These are phyloP conservation scores for Eutrigla gurnardus DNA, from an alignment of 2,797 vertebrate genomes.

Conservation along the genomic window DNA sequence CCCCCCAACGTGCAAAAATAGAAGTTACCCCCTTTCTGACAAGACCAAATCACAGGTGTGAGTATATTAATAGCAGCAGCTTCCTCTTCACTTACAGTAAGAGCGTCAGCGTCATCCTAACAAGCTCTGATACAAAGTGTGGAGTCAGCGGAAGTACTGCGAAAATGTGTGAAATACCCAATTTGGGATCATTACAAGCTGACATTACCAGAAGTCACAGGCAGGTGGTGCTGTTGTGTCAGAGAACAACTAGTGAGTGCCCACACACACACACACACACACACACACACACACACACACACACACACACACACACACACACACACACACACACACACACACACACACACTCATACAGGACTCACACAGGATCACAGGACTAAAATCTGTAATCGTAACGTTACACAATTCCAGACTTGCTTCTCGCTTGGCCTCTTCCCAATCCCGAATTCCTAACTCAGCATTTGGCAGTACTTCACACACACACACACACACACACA, in stretches of 20 bases:
- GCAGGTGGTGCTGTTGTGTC: constrained; percentile 61
- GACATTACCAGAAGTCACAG: constrained; percentile 22
- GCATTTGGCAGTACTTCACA: constrained; percentile 41
- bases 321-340: background rate
- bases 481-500: constrained; percentile 22
- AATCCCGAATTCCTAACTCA: constrained; percentile 34
- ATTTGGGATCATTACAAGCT: background rate
- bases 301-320: background rate
- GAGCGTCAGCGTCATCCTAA: constrained; percentile 40
- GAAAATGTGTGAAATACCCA: constrained; percentile 13
- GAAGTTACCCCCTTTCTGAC: constrained; percentile 22
- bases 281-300: too few relatives aligned
- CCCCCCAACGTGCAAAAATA: constrained; percentile 22
- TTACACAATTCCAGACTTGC: constrained; percentile 15
- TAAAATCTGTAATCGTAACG: constrained; percentile 18
- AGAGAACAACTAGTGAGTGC: constrained; percentile 25
- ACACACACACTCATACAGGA: constrained; percentile 1
- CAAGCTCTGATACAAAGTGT: constrained; percentile 50
- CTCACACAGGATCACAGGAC: constrained; percentile 7
- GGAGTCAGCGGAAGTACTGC: constrained; percentile 40
- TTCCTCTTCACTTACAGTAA: constrained; percentile 37
- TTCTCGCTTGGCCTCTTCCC: constrained; percentile 23
- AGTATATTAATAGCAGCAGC: constrained; percentile 41
- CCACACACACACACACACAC: too few relatives aligned
- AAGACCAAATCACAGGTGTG: constrained; percentile 13